Base-by-base conservation (phyloP, 1,140 invertebrate genomes). In the Aricia agestis region DNA sequence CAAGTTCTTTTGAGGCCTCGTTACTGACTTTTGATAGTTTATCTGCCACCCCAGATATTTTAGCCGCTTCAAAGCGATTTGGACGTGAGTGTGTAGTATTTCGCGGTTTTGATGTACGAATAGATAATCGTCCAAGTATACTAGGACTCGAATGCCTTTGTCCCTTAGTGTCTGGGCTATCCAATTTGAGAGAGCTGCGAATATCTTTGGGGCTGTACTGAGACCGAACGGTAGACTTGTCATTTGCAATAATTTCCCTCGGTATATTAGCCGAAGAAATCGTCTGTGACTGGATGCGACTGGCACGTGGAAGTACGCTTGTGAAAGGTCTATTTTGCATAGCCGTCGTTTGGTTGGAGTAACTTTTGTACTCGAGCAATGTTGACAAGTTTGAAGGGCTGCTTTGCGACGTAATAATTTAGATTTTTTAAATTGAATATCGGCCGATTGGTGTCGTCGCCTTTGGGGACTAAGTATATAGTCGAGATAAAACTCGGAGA, bases 241-340 rank as follows among this genome's bases (percentile, higher is more conserved):
- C 68, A 63, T 69, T 59, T 63, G n/a, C n/a, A 69, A 73, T 66
- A 79, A 52, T 18, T 71, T 57, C 11, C 45, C 6, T 15, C 69
- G 41, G 41, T 74, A 70, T 9, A 68, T 42, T 71, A 70, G 69
- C 15, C 69, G 52, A 31, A 70, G 36, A 18, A 74, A 74, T 5
- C 66, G 18, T 70, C 72, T 70, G 72, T 74, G 72, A 6, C 32
- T 13, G 15, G 58, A 18, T 6, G 58, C 32, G 3, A 79, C 61
- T 19, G 76, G 76, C 13, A 78, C n/a, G 72, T 93, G 78, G 78
- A 93, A 93, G 71, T 89, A 78, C 1, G 69, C 76, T 32, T 78
- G 75, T 41, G 76, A 76, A 25, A 75, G 69, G 58, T 78, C 69
- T 15, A 78, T 18, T 67, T 75, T 78, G 68, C 65, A 68, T 3